Evolutionary conservation across 1,140 invertebrate genomes (phyloP).

Genomic region (Arctopsyche grandis): DNA sequence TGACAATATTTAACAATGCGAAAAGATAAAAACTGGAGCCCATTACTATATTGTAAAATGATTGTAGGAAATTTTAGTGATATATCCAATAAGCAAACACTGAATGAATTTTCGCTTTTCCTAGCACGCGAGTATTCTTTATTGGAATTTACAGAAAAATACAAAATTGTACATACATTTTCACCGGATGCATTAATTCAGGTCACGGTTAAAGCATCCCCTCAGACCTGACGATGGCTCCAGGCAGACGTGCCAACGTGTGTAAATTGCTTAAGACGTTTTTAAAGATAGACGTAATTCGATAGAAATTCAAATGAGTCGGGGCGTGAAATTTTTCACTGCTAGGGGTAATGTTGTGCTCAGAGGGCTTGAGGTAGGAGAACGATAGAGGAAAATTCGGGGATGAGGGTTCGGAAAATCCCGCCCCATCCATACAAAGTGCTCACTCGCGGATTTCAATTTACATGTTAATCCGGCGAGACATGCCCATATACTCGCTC

Average conservation of each 20-base stretch:
- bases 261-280: slow-evolving; percentile 48
- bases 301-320: slow-evolving; percentile 51
- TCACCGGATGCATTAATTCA: not conserved
- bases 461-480: slow-evolving; percentile 24
- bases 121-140: too few relatives aligned
- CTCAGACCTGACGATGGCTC: slow-evolving; percentile 15
- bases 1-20: too few relatives aligned
- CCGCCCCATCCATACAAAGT: slow-evolving; percentile 36
- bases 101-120: too few relatives aligned
- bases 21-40: too few relatives aligned
- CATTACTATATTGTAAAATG: too few relatives aligned
- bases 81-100: too few relatives aligned
- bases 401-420: slow-evolving; percentile 19
- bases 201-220: slow-evolving; percentile 7
- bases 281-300: slow-evolving; percentile 47
- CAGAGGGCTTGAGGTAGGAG: slow-evolving; percentile 3
- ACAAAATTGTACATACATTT: too few relatives aligned
- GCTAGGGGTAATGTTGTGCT: not conserved
- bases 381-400: not conserved
- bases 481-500: not conserved
- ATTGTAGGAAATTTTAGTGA: too few relatives aligned
- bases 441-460: slow-evolving; percentile 39
- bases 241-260: slow-evolving; percentile 37
- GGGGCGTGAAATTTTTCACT: slow-evolving; percentile 39
- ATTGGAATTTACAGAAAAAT: too few relatives aligned